Base-by-base conservation (phyloP, 2,888 invertebrate genomes). In the Archaeoteleia sp. region DNA sequence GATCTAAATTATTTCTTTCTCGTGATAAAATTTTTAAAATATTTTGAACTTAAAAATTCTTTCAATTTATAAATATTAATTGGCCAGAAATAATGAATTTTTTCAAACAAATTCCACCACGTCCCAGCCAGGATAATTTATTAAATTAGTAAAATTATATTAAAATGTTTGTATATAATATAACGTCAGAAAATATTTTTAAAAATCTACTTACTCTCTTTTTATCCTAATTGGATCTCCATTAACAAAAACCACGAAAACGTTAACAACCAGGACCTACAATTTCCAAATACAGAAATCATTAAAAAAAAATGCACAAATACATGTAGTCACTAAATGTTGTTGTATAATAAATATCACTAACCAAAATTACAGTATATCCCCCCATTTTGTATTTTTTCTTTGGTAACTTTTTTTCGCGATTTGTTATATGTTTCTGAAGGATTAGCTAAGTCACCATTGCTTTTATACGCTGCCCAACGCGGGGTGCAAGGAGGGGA, bases 381-480 rank as follows among this genome's bases (percentile, higher is more conserved):
- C 34, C 58, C 17, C 63, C 54, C 68, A 68, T 68, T 43, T 20
- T 29, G 37, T 29, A 8, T n/a, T 8, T 9, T 39, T n/a, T 12
- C 2, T 14, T 17, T 10, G 14, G 29, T 5, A 13, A 62, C 54
- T 46, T 45, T 63, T 68, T 67, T 67, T 62, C 53, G 40, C 39
- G 45, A 17, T 54, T 60, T 60, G 58, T 63, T 55, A 60, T 54
- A 29, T 54, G 45, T 49, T 30, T 63, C 60, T 68, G 68, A 55
- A 43, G 60, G 49, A 68, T 58, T 49, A 48, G 40, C 58, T 46
- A 63, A 58, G 60, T 54, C 37, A 27, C 63, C 54, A 54, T 43
- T 37, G 63, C 63, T 63, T 68, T 63, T 68, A 68, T 68, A 68
- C 45, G 53, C 60, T 48, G 15, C 49, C 51, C 49, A 45, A 58